A percentile compares a stretch with the other conserved stretches of the same genome.
These are phyloP conservation scores for Odontocolon sp. DNA, from an alignment of 2,888 invertebrate genomes.

Conservation along the genomic window DNA sequence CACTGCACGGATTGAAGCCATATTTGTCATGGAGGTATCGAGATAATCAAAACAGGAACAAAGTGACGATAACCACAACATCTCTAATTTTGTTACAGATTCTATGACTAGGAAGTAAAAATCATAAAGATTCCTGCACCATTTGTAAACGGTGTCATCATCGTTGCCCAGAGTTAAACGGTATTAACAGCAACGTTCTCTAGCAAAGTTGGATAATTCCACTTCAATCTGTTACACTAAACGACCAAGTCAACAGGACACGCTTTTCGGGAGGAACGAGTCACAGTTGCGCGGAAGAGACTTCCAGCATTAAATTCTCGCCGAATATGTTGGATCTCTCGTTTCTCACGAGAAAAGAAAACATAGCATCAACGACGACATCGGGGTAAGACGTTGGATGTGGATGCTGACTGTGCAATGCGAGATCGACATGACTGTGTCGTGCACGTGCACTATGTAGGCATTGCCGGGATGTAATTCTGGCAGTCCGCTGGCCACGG, in stretches of 20 bases:
- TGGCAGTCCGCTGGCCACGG: conserved; percentile 49
- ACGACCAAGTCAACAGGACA: background rate
- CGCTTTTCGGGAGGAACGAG: conserved; percentile 6
- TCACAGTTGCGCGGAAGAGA: background rate
- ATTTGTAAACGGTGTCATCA: no score
- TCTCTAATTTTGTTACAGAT: no score
- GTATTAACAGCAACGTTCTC: no score
- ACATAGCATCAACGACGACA: conserved; percentile 36
- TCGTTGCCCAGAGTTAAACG: no score
- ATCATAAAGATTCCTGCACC: no score
- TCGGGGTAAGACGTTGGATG: conserved; percentile 34
- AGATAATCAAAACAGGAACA: no score
- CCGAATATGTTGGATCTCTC: conserved; percentile 4
- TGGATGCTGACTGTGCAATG: conserved; percentile 10
- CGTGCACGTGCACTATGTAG: conserved; percentile 45
- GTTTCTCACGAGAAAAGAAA: conserved; percentile 20
- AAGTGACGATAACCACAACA: no score
- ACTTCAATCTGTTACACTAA: no score
- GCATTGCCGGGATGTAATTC: conserved; percentile 56
- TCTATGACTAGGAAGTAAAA: no score
- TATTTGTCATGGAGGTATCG: no score
- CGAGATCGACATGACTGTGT: conserved; percentile 36
- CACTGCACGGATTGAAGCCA: no score
- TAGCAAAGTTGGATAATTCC: no score
- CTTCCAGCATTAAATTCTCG: conserved; percentile 12